These are phyloP conservation scores for Dicerorhinus sumatrensis DNA, from an alignment of 2,113 vertebrate genomes.

Conservation along the genomic window DNA sequence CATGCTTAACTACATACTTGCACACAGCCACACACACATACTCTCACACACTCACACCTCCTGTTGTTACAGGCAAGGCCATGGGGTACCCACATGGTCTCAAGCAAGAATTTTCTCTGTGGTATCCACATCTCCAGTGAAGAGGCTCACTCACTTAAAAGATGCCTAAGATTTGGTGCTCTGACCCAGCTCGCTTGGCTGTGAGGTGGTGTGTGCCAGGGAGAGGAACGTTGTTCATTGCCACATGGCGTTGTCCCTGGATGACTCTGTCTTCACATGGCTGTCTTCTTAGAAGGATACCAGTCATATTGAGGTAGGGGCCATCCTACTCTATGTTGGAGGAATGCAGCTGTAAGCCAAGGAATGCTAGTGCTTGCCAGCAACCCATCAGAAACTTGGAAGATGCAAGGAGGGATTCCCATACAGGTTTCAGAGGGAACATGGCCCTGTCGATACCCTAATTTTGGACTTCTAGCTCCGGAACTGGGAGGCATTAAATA, in stretches of 20 bases:
- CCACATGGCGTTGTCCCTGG: too few species aligned
- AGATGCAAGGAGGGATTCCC: background rate
- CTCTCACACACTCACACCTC: background rate
- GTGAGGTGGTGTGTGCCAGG: background rate
- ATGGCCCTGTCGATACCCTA: rapidly evolving
- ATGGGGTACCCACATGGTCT: rapidly evolving
- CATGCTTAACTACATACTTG: background rate
- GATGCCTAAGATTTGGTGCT: too few species aligned
- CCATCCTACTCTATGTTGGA: too few species aligned
- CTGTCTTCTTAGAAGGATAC: too few species aligned
- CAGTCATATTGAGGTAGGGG: too few species aligned
- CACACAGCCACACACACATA: background rate
- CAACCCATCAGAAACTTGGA: too few species aligned
- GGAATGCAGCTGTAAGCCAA: background rate
- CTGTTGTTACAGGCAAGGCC: background rate
- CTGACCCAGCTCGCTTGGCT: background rate
- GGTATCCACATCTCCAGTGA: background rate
- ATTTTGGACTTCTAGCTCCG: background rate
- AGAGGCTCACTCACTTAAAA: background rate
- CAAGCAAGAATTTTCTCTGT: background rate
- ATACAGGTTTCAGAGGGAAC: background rate
- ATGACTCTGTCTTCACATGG: too few species aligned
- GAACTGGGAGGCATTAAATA: background rate
- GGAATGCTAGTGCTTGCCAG: rapidly evolving
- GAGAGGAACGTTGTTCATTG: background rate